A percentile compares a stretch with the other conserved stretches of the same genome.
phyloP scores from a whole-genome alignment of 2,888 invertebrate genomes.

The Brachycybe producta region DNA sequence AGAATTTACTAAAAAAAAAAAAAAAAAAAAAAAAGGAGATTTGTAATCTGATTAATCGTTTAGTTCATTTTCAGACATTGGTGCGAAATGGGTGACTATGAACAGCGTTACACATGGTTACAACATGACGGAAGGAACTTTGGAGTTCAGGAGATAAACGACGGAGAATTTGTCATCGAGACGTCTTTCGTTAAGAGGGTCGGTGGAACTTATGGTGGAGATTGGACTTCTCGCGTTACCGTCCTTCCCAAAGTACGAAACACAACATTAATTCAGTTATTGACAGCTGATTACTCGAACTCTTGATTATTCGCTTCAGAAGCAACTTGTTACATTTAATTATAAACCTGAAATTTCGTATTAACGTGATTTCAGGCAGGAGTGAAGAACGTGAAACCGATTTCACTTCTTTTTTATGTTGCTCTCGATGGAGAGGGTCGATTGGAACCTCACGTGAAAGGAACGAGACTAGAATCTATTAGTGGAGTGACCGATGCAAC shows the following conservation, averaged over 20 bases:
- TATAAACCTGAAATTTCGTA: not conserved
- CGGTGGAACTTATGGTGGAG: conserved; percentile 70
- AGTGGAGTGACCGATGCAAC: conserved; percentile 62
- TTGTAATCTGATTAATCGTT: not conserved
- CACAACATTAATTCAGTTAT: too few relatives aligned
- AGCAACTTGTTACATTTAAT: too few relatives aligned
- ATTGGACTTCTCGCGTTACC: conserved; percentile 78
- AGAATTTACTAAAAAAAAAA: conserved; percentile 22
- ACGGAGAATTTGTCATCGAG: conserved; percentile 57
- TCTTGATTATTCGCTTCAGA: too few relatives aligned
- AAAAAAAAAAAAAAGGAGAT: not conserved
- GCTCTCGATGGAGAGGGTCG: conserved; percentile 50
- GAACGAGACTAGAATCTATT: conserved; percentile 41
- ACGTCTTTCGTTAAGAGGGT: conserved; percentile 80
- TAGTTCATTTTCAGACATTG: conserved; percentile 53
- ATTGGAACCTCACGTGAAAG: conserved; percentile 25
- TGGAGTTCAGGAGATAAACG: conserved; percentile 78
- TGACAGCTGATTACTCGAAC: too few relatives aligned
- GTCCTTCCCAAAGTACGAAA: conserved; percentile 47
- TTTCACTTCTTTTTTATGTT: conserved; percentile 55
- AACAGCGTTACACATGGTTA: conserved; percentile 74
- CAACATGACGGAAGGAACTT: conserved; percentile 86
- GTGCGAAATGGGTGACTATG: conserved; percentile 76
- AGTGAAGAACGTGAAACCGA: conserved; percentile 41
- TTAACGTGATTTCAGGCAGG: conserved; percentile 25